Percentiles rank a stretch among this genome's conserved stretches.
These are phyloP conservation scores for Noctua janthe DNA, from an alignment of 2,888 invertebrate species.

Conservation along the genomic window DNA sequence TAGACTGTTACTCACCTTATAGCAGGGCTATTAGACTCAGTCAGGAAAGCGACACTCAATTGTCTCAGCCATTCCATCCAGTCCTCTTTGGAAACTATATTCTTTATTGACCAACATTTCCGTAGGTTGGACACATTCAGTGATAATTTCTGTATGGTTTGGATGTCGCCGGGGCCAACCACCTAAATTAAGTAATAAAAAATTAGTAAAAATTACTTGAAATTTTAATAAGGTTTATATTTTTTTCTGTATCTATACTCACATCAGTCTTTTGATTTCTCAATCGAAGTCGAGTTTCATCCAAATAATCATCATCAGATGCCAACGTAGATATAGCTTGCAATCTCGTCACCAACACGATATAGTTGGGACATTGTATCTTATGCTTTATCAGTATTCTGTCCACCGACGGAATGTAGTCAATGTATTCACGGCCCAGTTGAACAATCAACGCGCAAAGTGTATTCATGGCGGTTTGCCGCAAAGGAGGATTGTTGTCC, in stretches of 20 bases:
- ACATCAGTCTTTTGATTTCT: conserved; percentile 93
- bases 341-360: conserved; percentile 94
- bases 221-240: neutral
- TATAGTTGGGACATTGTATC: conserved; percentile 94
- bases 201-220: neutral
- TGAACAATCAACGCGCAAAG: conserved; percentile 96
- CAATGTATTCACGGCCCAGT: conserved; percentile 97
- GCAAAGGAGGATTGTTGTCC: conserved; percentile 94
- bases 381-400: conserved; percentile 95
- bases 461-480: conserved; percentile 96
- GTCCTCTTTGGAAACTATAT: conserved; percentile 98
- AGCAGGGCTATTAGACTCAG: conserved; percentile 98
- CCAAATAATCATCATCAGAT: conserved; percentile 94
- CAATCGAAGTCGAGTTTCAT: conserved; percentile 91
- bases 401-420: conserved; percentile 98
- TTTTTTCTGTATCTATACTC: conserved; percentile 69
- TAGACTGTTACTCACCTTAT: conserved; percentile 86
- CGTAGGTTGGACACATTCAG: conserved; percentile 95
- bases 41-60: conserved; percentile 96
- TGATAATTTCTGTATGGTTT: conserved; percentile 94
- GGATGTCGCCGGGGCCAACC: conserved; percentile 83
- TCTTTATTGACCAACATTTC: conserved; percentile 96
- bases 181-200: conserved; percentile 72
- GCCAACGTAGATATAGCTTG: conserved; percentile 94
- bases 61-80: conserved; percentile 99